These are phyloP conservation scores for Luehdorfia chinensis DNA, from an alignment of 1,140 invertebrate species.

Conservation along the genomic window DNA sequence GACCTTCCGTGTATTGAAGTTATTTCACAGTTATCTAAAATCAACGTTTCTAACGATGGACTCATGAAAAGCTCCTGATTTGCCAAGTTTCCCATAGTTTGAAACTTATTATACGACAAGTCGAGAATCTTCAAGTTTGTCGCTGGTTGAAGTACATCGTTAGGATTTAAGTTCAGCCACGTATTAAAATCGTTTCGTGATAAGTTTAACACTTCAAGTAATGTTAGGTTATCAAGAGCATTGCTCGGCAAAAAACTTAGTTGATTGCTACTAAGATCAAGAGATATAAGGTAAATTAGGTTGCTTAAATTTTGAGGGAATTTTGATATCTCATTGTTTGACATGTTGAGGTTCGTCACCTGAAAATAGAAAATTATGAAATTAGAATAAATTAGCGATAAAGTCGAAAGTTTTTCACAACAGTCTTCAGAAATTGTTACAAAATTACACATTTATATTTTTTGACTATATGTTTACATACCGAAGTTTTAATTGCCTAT, in stretches of 20 bases:
- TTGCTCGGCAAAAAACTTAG: constrained; percentile 59
- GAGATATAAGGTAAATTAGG: constrained; percentile 66
- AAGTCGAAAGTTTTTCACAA: too few species aligned
- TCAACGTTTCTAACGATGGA: constrained; percentile 68
- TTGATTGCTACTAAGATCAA: constrained; percentile 78
- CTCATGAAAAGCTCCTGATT: constrained; percentile 73
- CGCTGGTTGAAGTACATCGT: constrained; percentile 59
- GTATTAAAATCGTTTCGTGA: constrained; percentile 75
- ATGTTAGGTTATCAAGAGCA: constrained; percentile 71
- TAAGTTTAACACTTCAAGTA: constrained; percentile 75
- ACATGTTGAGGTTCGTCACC: constrained; percentile 76
- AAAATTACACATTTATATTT: too few species aligned
- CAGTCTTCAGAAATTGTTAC: too few species aligned
- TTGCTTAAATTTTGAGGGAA: constrained; percentile 64
- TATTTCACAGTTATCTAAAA: constrained; percentile 77
- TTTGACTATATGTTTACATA: too few species aligned
- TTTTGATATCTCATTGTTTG: constrained; percentile 79
- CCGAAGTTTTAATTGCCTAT: too few species aligned
- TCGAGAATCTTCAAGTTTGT: constrained; percentile 69
- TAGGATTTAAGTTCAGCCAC: constrained; percentile 77
- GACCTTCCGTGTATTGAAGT: constrained; percentile 70
- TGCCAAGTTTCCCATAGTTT: constrained; percentile 64
- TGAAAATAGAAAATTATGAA: constrained; percentile 46
- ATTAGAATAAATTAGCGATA: constrained; percentile 2
- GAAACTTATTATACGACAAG: constrained; percentile 73